Conservation (phyloP, 2,888 invertebrate genomes). For the Leucophenga montana region DNA sequence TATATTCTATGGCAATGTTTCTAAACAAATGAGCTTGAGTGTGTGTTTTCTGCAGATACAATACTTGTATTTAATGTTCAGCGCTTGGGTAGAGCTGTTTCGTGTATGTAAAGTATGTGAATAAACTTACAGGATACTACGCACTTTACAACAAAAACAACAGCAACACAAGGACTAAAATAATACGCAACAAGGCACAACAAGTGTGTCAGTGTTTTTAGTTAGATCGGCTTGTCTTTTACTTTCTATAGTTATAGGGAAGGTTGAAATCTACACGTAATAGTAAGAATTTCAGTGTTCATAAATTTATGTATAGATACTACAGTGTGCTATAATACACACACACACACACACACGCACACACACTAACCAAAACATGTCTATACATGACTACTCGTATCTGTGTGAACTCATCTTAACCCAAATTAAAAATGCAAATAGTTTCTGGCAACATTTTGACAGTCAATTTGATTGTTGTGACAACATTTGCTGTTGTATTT, state of each 20-base stretch:
- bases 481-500: too few species aligned
- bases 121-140: slow-evolving; percentile 47
- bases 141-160: slow-evolving; percentile 2
- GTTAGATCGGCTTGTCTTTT: neutral
- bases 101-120: slow-evolving; percentile 20
- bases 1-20: neutral
- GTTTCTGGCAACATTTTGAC: slow-evolving; percentile 45
- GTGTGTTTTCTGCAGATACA: neutral
- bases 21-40: slow-evolving; percentile 14
- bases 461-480: slow-evolving; percentile 49
- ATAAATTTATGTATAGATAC: slow-evolving; percentile 12
- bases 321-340: too few species aligned
- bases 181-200: slow-evolving; percentile 34
- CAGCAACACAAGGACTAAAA: slow-evolving; percentile 41
- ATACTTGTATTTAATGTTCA: neutral
- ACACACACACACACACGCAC: slow-evolving; percentile 2
- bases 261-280: too few species aligned
- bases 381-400: slow-evolving; percentile 4
- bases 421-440: slow-evolving; percentile 55
- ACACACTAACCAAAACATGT: neutral
- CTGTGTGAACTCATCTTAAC: slow-evolving; percentile 40
- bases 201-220: slow-evolving; percentile 44
- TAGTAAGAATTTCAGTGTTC: slow-evolving; percentile 12
- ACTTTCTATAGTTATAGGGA: too few species aligned
- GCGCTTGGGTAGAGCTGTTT: neutral